These are phyloP conservation scores for Sialis fuliginosa DNA, from an alignment of 2,888 invertebrate genomes.

Conservation along the genomic window DNA sequence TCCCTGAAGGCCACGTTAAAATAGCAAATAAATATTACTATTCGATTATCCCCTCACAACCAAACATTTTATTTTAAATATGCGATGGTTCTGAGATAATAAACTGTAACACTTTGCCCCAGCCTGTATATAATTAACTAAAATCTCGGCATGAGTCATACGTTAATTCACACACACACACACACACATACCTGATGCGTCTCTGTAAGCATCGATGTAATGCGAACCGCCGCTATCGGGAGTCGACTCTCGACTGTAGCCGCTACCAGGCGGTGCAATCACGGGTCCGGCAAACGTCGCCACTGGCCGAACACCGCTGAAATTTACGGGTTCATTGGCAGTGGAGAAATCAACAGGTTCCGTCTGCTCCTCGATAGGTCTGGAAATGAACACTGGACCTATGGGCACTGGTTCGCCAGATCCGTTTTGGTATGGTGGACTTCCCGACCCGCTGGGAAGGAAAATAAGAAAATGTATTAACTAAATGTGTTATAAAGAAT, in stretches of 20 bases:
- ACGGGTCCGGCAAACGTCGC: slow-evolving; percentile 21
- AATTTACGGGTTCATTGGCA: slow-evolving; percentile 43
- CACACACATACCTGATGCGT: slow-evolving; percentile 53
- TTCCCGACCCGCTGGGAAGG: slow-evolving; percentile 29
- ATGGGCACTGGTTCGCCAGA: slow-evolving; percentile 30
- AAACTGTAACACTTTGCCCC: no score
- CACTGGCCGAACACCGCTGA: slow-evolving; percentile 37
- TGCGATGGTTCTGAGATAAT: no score
- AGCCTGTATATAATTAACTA: not conserved
- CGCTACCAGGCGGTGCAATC: slow-evolving; percentile 37
- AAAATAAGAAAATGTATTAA: not conserved
- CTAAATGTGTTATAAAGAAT: no score
- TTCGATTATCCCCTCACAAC: no score
- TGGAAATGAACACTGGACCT: slow-evolving; percentile 33
- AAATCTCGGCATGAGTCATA: not conserved
- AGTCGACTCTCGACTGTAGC: slow-evolving; percentile 73
- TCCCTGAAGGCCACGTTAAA: no score
- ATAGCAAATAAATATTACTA: no score
- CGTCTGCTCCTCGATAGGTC: slow-evolving; percentile 42
- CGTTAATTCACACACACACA: not conserved
- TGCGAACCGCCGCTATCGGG: slow-evolving; percentile 80
- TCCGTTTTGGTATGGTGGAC: slow-evolving; percentile 37
- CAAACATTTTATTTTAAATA: no score
- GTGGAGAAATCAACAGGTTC: slow-evolving; percentile 57
- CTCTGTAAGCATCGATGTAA: slow-evolving; percentile 75